Evolutionary conservation across 2,113 vertebrate genomes (phyloP).

Genomic region (Fregata magnificens): DNA sequence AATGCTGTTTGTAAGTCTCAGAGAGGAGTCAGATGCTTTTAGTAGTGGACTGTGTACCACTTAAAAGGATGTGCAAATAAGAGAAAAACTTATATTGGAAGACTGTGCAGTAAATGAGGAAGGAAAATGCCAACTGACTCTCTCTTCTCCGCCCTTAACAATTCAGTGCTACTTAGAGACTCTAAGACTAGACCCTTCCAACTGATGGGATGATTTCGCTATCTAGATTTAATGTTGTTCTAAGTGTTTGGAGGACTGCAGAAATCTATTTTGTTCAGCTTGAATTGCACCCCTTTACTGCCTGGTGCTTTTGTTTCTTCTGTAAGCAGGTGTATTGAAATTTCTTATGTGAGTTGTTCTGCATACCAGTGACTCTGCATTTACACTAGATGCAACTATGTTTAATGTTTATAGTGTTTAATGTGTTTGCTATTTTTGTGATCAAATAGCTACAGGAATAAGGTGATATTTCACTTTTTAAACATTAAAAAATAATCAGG

Average conservation of each 20-base stretch:
- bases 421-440: not conserved
- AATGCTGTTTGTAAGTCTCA: not conserved
- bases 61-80: not conserved
- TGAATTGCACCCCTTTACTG: not conserved
- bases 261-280: not conserved
- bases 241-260: not conserved
- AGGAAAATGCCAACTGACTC: not conserved
- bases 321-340: not conserved
- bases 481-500: not conserved
- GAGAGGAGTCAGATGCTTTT: not conserved
- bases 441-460: not conserved
- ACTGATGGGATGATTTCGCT: not conserved
- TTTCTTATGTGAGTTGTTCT: not conserved
- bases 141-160: not conserved
- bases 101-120: not conserved
- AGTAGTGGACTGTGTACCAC: not conserved
- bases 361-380: not conserved
- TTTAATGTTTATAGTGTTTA: not conserved
- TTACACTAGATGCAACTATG: not conserved
- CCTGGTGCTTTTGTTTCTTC: not conserved
- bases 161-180: not conserved
- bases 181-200: not conserved
- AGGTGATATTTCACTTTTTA: not conserved
- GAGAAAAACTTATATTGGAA: not conserved
- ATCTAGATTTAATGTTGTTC: not conserved